Conservation (phyloP, 2,888 invertebrate genomes). For the Ellobium chinense region DNA sequence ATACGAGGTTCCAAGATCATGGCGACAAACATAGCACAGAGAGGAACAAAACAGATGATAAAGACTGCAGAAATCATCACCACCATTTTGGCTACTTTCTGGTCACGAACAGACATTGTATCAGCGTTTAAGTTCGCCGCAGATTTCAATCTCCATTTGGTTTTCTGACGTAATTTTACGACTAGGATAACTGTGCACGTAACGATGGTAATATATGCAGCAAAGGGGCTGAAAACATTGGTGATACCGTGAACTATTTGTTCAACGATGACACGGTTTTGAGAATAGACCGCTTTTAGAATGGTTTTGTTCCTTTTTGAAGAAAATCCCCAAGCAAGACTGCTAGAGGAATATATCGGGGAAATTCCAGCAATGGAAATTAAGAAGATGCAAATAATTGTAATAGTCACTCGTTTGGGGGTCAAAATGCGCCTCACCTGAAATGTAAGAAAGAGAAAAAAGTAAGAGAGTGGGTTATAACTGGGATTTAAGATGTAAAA, state of each 20-base stretch:
- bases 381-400: too few relatives aligned
- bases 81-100: constrained; percentile 22
- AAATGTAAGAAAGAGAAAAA: too few relatives aligned
- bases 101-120: neutral
- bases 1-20: constrained; percentile 15
- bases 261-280: constrained; percentile 2
- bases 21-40: neutral
- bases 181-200: constrained; percentile 5
- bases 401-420: too few relatives aligned
- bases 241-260: neutral
- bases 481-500: too few relatives aligned
- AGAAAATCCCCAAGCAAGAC: too few relatives aligned
- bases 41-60: constrained; percentile 15
- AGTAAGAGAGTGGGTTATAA: too few relatives aligned
- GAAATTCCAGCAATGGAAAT: too few relatives aligned
- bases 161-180: neutral
- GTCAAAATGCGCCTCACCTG: too few relatives aligned
- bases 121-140: neutral
- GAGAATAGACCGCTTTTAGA: neutral
- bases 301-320: constrained; percentile 6
- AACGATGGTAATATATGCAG: constrained; percentile 3
- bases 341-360: too few relatives aligned
- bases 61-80: constrained; percentile 13
- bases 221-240: neutral
- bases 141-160: constrained; percentile 11